A percentile compares a stretch with the other conserved stretches of the same genome.
These are phyloP conservation scores for Adrianichthys oophorus DNA, from an alignment of 2,797 vertebrate genomes.

Conservation along the genomic window DNA sequence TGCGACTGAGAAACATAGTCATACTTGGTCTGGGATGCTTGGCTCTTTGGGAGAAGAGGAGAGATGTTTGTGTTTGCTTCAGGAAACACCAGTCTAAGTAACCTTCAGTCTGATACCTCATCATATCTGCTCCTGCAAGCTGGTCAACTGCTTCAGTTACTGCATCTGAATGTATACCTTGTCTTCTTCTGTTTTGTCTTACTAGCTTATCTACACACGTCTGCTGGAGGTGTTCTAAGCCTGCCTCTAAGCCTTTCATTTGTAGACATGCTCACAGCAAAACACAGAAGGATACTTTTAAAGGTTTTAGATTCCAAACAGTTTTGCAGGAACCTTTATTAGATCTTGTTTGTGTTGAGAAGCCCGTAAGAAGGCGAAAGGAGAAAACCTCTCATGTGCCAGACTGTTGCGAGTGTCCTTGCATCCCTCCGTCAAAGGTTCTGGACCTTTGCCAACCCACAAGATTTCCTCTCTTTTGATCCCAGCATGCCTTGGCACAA, in stretches of 20 bases:
- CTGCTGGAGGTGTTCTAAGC: too few relatives aligned
- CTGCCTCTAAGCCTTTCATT: too few relatives aligned
- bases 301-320: background rate
- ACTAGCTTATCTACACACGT: background rate
- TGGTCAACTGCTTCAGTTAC: background rate
- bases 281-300: constrained; percentile 3
- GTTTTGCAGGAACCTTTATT: constrained; percentile 16
- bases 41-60: constrained; percentile 39
- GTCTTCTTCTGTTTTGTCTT: background rate
- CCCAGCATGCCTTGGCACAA: constrained; percentile 53
- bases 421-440: constrained; percentile 8
- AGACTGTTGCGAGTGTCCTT: constrained; percentile 11
- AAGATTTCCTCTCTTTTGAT: constrained; percentile 27
- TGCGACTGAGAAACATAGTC: constrained; percentile 14
- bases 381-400: constrained; percentile 8
- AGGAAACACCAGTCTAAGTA: constrained; percentile 51
- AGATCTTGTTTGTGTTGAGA: constrained; percentile 26
- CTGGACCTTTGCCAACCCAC: constrained; percentile 32
- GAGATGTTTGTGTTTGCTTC: constrained; percentile 51
- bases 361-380: constrained; percentile 10
- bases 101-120: constrained; percentile 33
- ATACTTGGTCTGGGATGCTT: constrained; percentile 52
- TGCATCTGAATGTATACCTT: background rate
- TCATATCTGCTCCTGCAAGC: constrained; percentile 11
- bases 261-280: constrained; percentile 2